These are phyloP conservation scores for Paramormyrops kingsleyae DNA, from an alignment of 2,113 vertebrate genomes.

Conservation along the genomic window DNA sequence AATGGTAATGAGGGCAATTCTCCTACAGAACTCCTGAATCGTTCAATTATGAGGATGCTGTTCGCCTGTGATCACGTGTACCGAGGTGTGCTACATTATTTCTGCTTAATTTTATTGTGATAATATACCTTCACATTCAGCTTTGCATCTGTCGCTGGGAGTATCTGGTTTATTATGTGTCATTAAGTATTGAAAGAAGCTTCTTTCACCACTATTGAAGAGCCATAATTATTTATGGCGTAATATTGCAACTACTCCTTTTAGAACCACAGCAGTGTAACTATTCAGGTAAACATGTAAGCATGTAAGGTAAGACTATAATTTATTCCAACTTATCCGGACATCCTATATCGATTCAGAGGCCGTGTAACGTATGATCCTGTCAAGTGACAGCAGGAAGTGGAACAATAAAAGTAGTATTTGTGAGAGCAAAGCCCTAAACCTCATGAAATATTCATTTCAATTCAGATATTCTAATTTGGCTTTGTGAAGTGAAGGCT, in stretches of 20 bases:
- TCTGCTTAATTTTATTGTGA: not conserved
- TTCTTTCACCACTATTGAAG: not conserved
- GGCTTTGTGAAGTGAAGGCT: not conserved
- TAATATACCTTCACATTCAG: not conserved
- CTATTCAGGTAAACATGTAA: not conserved
- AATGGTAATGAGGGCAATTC: not conserved
- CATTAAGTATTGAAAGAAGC: not conserved
- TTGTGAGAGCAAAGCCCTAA: not conserved
- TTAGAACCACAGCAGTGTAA: not conserved
- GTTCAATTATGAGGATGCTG: not conserved
- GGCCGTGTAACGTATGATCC: not conserved
- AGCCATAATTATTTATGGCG: not conserved
- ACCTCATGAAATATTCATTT: slow-evolving; percentile 4
- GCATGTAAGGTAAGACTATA: not conserved
- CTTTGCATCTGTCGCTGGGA: not conserved
- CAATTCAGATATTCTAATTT: not conserved
- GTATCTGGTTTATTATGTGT: not conserved
- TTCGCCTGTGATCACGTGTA: not conserved
- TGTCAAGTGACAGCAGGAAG: not conserved
- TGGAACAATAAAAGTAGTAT: not conserved
- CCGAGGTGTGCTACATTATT: not conserved
- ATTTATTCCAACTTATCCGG: not conserved
- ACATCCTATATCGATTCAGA: not conserved
- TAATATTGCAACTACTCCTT: not conserved
- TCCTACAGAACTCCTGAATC: not conserved